Conservation (phyloP, 2,888 invertebrate species). For the Cyclophora punctaria region DNA sequence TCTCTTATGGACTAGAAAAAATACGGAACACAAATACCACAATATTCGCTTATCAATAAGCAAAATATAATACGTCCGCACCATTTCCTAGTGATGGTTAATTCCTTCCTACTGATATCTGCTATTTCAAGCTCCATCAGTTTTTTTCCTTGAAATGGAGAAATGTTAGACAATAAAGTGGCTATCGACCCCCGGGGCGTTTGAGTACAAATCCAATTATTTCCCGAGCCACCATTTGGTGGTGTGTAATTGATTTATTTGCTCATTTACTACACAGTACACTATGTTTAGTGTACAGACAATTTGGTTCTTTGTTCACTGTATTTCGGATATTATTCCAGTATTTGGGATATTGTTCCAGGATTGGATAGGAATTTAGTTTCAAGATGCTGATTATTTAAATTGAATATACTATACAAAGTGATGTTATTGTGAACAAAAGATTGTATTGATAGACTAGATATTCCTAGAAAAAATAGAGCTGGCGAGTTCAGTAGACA, state of each 20-base stretch:
- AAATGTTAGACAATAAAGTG: constrained; percentile 53
- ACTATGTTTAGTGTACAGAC: constrained; percentile 32
- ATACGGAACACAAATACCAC: constrained; percentile 3
- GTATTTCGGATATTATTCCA: no score
- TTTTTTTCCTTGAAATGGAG: constrained; percentile 37
- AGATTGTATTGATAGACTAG: no score
- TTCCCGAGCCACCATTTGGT: constrained; percentile 49
- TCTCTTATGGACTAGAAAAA: no score
- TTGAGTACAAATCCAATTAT: constrained; percentile 64
- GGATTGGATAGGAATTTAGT: no score
- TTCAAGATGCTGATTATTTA: no score
- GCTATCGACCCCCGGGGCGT: constrained; percentile 51
- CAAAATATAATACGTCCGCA: constrained; percentile 14
- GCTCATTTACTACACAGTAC: constrained; percentile 50
- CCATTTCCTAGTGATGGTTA: constrained; percentile 16
- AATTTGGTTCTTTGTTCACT: constrained; percentile 24
- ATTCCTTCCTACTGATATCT: constrained; percentile 26
- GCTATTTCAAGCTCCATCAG: constrained; percentile 31
- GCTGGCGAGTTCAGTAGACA: no score
- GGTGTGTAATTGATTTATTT: constrained; percentile 68
- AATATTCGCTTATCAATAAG: constrained; percentile 1
- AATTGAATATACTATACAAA: no score
- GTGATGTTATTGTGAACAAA: no score
- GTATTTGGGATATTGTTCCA: no score
- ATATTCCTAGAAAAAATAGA: no score